Base-by-base conservation (phyloP, 2,888 invertebrate species). In the Sphaeridia pumilis region DNA sequence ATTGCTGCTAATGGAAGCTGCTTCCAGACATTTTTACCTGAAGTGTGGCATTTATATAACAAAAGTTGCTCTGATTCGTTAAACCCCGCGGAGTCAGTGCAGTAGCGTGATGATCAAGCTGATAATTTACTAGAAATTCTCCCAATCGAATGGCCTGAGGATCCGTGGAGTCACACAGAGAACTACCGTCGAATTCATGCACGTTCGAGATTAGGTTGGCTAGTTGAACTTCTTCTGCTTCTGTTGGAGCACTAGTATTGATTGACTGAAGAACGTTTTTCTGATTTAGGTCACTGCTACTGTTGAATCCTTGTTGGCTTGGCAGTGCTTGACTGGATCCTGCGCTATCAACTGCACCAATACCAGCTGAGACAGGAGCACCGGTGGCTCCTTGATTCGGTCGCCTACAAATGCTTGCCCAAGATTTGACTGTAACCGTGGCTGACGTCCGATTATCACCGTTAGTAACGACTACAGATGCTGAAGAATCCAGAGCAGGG, bases 1-100 rank as follows among this genome's bases (percentile, higher is more conserved):
- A 17, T 31, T 7, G 21, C 14, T 22, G 12, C 5, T 26, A 45
- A 27, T 12, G 25, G 17, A 26, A n/a, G 27, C 22, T 25, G 27
- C 2, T 27, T 21, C 31, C 14, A 35, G 21, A 47, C 17, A 28
- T 47, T 46, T 20, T 55, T 53, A 64, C 64, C 60, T 64, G 66
- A 34, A 95, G 74, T 59, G 90, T 92, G 21, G 94, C 87, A 72
- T 95, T 95, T 58, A 94, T 88, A 69, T 94, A 95, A 74, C 95
- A 95, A 73, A 90, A 94, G 73, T 94, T 95, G 59, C 88, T 88
- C 60, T 85, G 82, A 72, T 95, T 95, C 49, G 85, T 85, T 46
- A 95, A 77, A 1, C 95, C 95, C 47, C 94, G 80, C 0, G 94
- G 93, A 67, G 85, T 78, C 41, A 94, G 74, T 57, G 86, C 81